Base-by-base conservation (phyloP, 2,888 invertebrate species). In the Mystacides longicornis region DNA sequence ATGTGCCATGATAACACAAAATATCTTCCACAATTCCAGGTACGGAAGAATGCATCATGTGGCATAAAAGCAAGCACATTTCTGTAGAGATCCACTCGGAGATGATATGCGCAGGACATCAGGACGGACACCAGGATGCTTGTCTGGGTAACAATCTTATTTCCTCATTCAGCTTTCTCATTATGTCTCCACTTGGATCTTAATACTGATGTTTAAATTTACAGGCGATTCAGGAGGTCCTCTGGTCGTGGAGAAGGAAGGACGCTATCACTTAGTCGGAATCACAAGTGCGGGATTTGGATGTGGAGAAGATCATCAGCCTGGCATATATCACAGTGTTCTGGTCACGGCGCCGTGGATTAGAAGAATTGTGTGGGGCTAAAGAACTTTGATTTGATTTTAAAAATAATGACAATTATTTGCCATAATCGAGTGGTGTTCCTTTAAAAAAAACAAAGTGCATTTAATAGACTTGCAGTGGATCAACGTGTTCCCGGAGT, bases 201-300 rank as follows among this genome's bases (percentile, higher is more conserved):
- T n/a, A n/a, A n/a, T n/a, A n/a, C n/a, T n/a, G 16, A 9, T 43
- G 16, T 43, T 16, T 61, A 14, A 37, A 5, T 54, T 50, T 52
- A 47, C 70, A 86, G 87, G 90, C 11, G 90, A 89, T 66, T 89
- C 88, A 0, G 90, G 90, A 0, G 90, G 90, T 0, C 90, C 90
- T 0, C 71, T 88, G 2, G 80, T 89, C 62, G 80, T 89, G 0
- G 71, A 83, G 50, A 83, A 86, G 63, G 58, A 55, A 22, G 88
- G 86, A 0, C 75, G 86, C 2, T 91, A 86, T 79, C 86, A 86
- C 55, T 72, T 91, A 11, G 87, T 83, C 3, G 91, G 91, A 14
- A 89, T 91, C 60, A 90, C 88, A 0, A 89, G 89, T 22, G 90
- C 90, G 0, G 91, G 91, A 4, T 91, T 90, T 67, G 90, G 90